Conservation (phyloP, 2,888 invertebrate species). For the Sepiola atlantica region DNA sequence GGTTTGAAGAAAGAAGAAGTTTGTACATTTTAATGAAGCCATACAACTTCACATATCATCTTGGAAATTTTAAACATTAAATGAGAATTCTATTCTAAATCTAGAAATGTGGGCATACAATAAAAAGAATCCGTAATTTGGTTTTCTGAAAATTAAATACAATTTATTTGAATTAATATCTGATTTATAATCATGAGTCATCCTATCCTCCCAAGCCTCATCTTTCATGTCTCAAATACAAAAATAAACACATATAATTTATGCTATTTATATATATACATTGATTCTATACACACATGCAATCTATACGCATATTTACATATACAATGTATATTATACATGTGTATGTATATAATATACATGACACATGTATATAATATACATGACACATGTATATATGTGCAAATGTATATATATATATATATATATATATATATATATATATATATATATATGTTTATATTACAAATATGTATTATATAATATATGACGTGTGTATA, state of each 20-base stretch:
- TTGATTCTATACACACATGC: neutral
- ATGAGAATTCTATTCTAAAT: neutral
- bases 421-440: neutral
- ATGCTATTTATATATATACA: neutral
- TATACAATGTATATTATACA: too few relatives aligned
- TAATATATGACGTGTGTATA: too few relatives aligned
- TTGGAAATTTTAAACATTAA: neutral
- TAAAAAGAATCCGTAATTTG: neutral
- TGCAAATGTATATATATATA: neutral
- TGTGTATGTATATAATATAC: neutral
- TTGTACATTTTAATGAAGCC: neutral
- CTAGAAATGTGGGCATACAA: neutral
- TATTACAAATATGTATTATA: too few relatives aligned
- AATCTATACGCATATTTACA: neutral
- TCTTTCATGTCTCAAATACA: neutral
- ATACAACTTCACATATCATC: neutral
- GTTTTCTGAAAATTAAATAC: neutral
- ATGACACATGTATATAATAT: neutral
- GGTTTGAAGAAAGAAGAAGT: neutral
- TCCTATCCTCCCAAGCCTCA: too few relatives aligned
- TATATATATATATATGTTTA: neutral
- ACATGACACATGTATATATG: neutral
- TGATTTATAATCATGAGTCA: neutral
- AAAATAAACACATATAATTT: neutral
- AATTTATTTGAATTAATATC: neutral